A percentile compares a stretch with the other conserved stretches of the same genome.
phyloP scores from a whole-genome alignment of 2,888 invertebrate genomes.

The Pseudanteris insignis region DNA sequence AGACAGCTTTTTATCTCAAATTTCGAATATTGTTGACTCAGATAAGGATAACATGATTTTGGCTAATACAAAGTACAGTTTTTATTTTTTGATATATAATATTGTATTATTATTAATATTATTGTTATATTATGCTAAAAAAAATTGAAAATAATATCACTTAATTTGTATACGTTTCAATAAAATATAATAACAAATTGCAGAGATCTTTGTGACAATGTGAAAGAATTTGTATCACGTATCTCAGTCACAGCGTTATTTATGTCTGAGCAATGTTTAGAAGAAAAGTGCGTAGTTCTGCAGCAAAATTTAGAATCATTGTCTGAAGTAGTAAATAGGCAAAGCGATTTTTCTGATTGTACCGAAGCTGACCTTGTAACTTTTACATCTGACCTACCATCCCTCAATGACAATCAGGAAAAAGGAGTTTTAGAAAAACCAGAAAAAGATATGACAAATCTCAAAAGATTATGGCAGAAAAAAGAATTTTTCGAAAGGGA shows the following conservation, averaged over 20 bases:
- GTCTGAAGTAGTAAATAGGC: conserved; percentile 77
- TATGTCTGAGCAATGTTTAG: conserved; percentile 72
- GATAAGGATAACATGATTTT: conserved; percentile 79
- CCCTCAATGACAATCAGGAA: conserved; percentile 54
- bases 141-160: no score
- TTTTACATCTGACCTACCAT: conserved; percentile 47
- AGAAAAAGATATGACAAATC: conserved; percentile 69
- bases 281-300: conserved; percentile 76
- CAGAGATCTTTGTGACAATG: conserved; percentile 78
- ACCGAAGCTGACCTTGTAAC: conserved; percentile 51
- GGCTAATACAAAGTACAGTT: conserved; percentile 75
- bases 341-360: conserved; percentile 67
- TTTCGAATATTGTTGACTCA: conserved; percentile 87
- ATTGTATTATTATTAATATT: no score
- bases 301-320: conserved; percentile 80
- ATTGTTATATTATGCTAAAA: no score
- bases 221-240: conserved; percentile 78
- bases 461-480: conserved; percentile 60
- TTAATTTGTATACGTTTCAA: no score
- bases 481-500: conserved; percentile 70
- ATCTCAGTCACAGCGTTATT: conserved; percentile 71
- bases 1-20: conserved; percentile 79
- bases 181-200: no score
- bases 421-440: conserved; percentile 68
- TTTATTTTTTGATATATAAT: neutral